Conservation (phyloP, 1,140 invertebrate genomes). For the Bemisia tabaci region DNA sequence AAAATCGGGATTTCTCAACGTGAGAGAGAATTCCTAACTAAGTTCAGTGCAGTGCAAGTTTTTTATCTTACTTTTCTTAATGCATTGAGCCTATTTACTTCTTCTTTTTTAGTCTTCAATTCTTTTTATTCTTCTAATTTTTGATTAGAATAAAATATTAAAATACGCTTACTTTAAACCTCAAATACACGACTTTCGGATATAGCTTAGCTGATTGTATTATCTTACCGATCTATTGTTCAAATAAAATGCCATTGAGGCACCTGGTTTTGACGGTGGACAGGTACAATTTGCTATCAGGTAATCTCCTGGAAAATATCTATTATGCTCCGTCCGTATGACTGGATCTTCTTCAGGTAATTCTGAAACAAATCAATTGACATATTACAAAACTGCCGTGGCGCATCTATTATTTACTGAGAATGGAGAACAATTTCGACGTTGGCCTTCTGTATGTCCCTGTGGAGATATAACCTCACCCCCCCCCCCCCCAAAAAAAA, state of each 20-base stretch:
- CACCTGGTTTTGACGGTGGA: slow-evolving; percentile 36
- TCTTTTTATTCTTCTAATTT: too few relatives aligned
- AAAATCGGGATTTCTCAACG: too few relatives aligned
- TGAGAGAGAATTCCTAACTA: too few relatives aligned
- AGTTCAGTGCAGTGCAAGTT: too few relatives aligned
- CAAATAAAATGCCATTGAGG: slow-evolving; percentile 31
- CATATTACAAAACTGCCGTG: background rate
- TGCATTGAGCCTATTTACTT: too few relatives aligned
- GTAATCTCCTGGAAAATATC: slow-evolving; percentile 58
- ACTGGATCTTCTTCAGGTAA: slow-evolving; percentile 29
- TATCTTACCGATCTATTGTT: slow-evolving; percentile 27
- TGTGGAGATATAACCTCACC: background rate
- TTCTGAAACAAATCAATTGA: slow-evolving; percentile 21
- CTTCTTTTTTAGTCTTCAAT: too few relatives aligned
- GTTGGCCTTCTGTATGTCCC: background rate
- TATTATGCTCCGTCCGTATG: slow-evolving; percentile 45
- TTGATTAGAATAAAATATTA: background rate
- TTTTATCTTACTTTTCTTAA: too few relatives aligned
- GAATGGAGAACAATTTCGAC: too few relatives aligned
- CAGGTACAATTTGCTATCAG: slow-evolving; percentile 60
- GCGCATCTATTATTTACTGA: too few relatives aligned
- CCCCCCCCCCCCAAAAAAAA: background rate
- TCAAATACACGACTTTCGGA: background rate
- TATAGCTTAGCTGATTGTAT: background rate
- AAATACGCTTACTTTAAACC: background rate